Base-by-base conservation (phyloP, 2,888 invertebrate genomes). In the Dione vanillae region DNA sequence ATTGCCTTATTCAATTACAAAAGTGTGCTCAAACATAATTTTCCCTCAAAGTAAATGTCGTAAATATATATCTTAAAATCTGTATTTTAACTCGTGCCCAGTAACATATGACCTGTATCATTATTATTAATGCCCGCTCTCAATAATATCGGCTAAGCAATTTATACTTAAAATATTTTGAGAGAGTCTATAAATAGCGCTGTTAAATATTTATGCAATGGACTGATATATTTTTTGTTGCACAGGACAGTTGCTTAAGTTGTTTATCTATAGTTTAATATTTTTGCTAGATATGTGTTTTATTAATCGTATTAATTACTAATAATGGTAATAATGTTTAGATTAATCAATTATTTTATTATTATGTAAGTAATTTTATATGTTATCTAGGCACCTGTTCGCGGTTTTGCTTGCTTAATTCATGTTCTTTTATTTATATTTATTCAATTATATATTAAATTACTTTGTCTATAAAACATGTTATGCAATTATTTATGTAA, bases 91-190 rank as follows among this genome's bases (percentile, higher is more conserved):
- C 41, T 65, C 65, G 45, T 65, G 43, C 66, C 65, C 70, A 49
- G 41, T 74, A 72, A 75, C 67, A 45, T 74, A 75, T 71, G 72
- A 72, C 58, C 43, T 64, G 65, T 65, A 69, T 72, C 72, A 51
- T 71, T 62, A 75, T 73, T 65, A 76, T 75, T 71, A 75, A 76
- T 75, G 70, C 35, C 51, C 56, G 69, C 61, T 67, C 62, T 67
- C 74, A 69, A 73, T 76, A 71, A 59, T 66, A 72, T 72, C 69
- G 67, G 64, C 40, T 41, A 64, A 65, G 62, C 67, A 71, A 68
- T 75, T 69, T 71, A 73, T 74, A 65, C 27, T 52, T 52, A 69
- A 74, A 65, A 70, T 70, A 74, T 71, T 73, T 73, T 69, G 49
- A 71, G 66, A 66, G 64, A 52, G 16, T 65, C 49, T 70, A 73